Evolutionary conservation across 2,888 invertebrate species (phyloP).

Genomic region (Plebejus melissa): DNA sequence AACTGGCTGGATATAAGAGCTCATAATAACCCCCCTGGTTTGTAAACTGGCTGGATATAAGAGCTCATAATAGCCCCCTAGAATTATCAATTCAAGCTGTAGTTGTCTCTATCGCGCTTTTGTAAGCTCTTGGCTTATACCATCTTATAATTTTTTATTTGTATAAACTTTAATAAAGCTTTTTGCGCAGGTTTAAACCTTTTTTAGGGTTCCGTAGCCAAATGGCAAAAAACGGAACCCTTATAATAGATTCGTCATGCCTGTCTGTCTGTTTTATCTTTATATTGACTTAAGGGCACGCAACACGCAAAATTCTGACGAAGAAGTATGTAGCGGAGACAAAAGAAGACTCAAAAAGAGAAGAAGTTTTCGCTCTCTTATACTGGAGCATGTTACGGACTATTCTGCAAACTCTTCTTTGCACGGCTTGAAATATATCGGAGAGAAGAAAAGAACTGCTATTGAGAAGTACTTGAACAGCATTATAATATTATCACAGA

Average conservation of each 20-base stretch:
- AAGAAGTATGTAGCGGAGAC: not conserved
- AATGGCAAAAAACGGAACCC: too few species aligned
- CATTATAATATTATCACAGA: not conserved
- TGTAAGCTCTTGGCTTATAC: too few species aligned
- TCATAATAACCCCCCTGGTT: too few species aligned
- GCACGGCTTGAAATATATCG: slow-evolving; percentile 29
- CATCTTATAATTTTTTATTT: not conserved
- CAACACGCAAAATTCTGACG: not conserved
- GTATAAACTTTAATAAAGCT: too few species aligned
- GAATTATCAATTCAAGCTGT: too few species aligned
- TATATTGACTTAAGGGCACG: not conserved
- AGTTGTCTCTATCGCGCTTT: too few species aligned
- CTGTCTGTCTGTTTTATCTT: not conserved
- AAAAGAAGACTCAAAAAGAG: not conserved
- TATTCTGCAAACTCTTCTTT: slow-evolving; percentile 18
- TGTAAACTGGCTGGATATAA: too few species aligned
- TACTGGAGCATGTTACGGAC: slow-evolving; percentile 15
- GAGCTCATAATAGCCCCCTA: too few species aligned
- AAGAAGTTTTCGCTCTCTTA: not conserved
- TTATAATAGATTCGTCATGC: too few species aligned
- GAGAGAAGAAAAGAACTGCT: slow-evolving; percentile 28
- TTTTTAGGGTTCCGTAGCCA: not conserved
- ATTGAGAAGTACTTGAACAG: slow-evolving; percentile 26
- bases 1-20: too few species aligned
- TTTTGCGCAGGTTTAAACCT: not conserved